Evolutionary conservation across 2,888 invertebrate species (phyloP), one percentile per base, ranked within the genome.

Genomic region (Margaritifera margaritifera): DNA sequence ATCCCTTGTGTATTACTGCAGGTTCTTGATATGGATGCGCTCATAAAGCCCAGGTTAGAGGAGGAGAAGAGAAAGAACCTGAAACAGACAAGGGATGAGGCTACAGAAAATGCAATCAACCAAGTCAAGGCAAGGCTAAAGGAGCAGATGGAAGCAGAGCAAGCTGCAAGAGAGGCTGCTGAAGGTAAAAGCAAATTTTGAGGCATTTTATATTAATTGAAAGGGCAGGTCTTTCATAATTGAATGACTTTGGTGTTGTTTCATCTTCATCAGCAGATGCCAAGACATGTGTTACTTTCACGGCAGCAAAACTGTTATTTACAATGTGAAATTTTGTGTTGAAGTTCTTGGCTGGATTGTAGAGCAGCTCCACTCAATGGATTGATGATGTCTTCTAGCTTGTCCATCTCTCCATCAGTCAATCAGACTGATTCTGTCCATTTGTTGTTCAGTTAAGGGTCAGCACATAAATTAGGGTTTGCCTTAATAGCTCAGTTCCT

Each of bases 1-100:
- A 42, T 42, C 42, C 42, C 15, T 15, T 42, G 42, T 42, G 15
- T 42, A 42, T 15, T 42, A 42, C n/a, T 50, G n/a, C 66, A 86
- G 86, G 85, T 86, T 6, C 66, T 88, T 55, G 84, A 89, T 66
- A 86, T 90, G 74, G 83, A 88, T 62, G 84, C 84, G 51, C 63
- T 88, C 57, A 83, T 88, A 22, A 79, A 81, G 62, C 84, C 85
- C 6, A 74, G 80, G 25, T 61, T 84, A 60, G 86, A 80, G 27
- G 81, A 86, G 66, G 89, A 88, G 72, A 85, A 81, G 62, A 75
- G 74, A 27, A 84, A 80, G 64, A 66, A 72, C 22, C 62, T 88
- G 6, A 84, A 86, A 56, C 80, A 82, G 55, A 78, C 80, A 4
- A 70, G 79, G 55, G 80, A 84, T 42, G 87, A 87, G 27, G 76